Base-by-base conservation (phyloP, 2,113 vertebrate genomes). In the Myrmophylax atrothorax region DNA sequence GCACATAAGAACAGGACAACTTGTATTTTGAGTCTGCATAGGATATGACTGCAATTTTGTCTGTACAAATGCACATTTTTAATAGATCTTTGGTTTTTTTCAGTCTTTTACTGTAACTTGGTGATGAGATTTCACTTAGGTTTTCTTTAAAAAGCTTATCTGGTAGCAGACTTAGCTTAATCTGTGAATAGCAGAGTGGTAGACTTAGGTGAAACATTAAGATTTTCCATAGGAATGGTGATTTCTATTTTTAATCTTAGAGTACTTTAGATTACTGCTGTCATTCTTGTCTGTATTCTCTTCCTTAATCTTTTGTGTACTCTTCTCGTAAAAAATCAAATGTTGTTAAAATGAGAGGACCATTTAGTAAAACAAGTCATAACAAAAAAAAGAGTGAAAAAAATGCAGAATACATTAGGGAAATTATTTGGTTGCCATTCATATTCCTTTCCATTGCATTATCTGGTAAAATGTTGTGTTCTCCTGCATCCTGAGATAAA, bases 1-100 rank as follows among this genome's bases (percentile, higher is more conserved):
- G 28, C 12, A 50, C 1, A 0, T 29, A 33, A 35, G 64, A 58
- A 12, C 8, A 76, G 12, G 1, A 8, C 3, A 46, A 3, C 33
- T 82, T 31, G 1, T 1, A 60, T 75, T 81, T 40, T 91, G 16
- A 42, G n/a, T 31, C 49, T 91, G 11, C 14, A 11, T 53, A 38
- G 19, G 14, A 17, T 29, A 37, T 26, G 19, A 29, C 22, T 72
- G 18, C 24, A 44, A 49, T 75, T 78, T 89, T 56, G 1, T 37
- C 25, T 46, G 4, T 42, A 69, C 24, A 33, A 82, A 40, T 37
- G 0, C 22, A 33, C 13, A 2, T 14, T 73, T 87, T 38, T 60
- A 62, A 47, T 80, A 73, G 22, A 26, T 29, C 47, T 49, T 24
- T 42, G 89, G 0, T 46, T 94, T 87, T 49, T 87, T 69, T 76